Evolutionary conservation across 2,888 invertebrate species (phyloP).

Genomic region (Noctuana brunneofusca): DNA sequence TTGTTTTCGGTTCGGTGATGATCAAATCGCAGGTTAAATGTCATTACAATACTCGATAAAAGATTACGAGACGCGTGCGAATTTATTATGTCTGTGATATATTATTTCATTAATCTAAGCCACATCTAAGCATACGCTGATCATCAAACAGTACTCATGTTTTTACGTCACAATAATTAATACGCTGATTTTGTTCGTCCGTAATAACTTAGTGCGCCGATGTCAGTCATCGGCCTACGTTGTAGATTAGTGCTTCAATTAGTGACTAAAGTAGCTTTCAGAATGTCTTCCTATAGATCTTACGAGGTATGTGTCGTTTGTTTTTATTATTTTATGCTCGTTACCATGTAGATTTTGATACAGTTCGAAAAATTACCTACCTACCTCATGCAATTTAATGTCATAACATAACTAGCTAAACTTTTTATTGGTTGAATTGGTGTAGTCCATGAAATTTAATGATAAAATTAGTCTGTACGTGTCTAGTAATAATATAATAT

Average conservation of each 20-base stretch:
- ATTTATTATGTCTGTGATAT: conserved; percentile 17
- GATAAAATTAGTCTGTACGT: too few relatives aligned
- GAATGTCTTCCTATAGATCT: conserved; percentile 62
- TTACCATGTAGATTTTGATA: background rate
- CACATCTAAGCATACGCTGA: background rate
- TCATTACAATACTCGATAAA: conserved; percentile 58
- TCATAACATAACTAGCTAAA: too few relatives aligned
- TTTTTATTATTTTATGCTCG: conserved; percentile 5
- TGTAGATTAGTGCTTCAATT: conserved; percentile 47
- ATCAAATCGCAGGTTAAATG: conserved; percentile 63
- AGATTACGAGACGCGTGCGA: conserved; percentile 34
- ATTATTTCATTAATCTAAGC: conserved; percentile 1
- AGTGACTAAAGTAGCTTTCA: conserved; percentile 52
- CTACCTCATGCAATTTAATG: too few relatives aligned
- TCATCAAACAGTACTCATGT: conserved; percentile 26
- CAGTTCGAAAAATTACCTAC: too few relatives aligned
- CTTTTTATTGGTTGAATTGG: too few relatives aligned
- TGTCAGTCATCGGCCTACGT: conserved; percentile 54
- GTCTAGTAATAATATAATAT: too few relatives aligned
- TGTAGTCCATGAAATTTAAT: too few relatives aligned
- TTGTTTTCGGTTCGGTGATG: conserved; percentile 50
- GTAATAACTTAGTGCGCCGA: conserved; percentile 47
- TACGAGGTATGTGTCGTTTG: conserved; percentile 62
- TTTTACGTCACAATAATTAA: conserved; percentile 36
- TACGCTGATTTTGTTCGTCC: conserved; percentile 9